These are phyloP conservation scores for Tragulus kanchil DNA, from an alignment of 2,113 vertebrate species.

Conservation along the genomic window DNA sequence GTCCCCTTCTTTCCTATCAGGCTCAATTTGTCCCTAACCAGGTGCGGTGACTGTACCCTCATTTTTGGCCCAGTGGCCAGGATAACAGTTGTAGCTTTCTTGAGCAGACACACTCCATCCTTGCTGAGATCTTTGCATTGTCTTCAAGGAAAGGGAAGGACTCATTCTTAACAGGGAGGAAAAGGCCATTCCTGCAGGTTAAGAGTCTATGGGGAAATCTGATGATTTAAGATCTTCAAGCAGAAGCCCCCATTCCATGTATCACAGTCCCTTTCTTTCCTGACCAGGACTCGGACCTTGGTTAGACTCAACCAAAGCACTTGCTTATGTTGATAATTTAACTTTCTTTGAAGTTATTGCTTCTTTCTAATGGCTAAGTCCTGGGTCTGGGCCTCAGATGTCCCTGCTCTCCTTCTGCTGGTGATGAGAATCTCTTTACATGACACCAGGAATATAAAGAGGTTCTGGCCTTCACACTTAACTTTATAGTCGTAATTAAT, in stretches of 20 bases:
- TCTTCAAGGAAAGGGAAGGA: not conserved
- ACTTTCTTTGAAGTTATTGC: not conserved
- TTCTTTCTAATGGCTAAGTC: not conserved
- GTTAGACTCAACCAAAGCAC: not conserved
- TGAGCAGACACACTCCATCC: not conserved
- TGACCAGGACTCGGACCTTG: not conserved
- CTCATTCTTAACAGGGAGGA: not conserved
- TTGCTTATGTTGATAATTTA: not conserved
- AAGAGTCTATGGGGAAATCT: not conserved
- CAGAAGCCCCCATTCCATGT: not conserved
- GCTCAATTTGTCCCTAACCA: not conserved
- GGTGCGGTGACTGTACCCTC: not conserved
- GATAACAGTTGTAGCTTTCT: not conserved
- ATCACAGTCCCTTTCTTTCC: not conserved
- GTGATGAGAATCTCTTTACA: not conserved
- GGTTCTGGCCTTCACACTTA: not conserved
- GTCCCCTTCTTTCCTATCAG: not conserved
- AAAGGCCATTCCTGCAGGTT: not conserved
- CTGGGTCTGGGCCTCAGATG: not conserved
- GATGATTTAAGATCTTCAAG: not conserved
- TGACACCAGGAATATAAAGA: not conserved
- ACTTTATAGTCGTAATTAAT: not conserved
- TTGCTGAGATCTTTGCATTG: not conserved
- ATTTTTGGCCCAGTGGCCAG: not conserved
- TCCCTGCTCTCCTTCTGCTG: not conserved